These are phyloP conservation scores for Zosterops borbonicus DNA, from an alignment of 2,113 vertebrate genomes.

Conservation along the genomic window DNA sequence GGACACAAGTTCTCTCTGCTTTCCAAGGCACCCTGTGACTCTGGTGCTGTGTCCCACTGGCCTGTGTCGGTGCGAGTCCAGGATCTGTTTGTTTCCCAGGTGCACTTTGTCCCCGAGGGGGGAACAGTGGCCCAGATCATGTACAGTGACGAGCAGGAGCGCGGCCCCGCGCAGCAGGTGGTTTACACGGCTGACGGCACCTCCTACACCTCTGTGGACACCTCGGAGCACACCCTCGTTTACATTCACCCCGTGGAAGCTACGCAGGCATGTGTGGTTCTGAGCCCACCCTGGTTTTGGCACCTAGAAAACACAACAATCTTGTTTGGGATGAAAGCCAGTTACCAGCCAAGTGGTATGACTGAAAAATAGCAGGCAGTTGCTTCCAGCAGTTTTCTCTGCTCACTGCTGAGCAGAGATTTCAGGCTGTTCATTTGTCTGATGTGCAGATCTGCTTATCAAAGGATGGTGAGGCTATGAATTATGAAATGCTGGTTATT, in stretches of 20 bases:
- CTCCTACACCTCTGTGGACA: slow-evolving; percentile 94
- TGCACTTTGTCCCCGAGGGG: slow-evolving; percentile 89
- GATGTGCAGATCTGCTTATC: slow-evolving; percentile 13
- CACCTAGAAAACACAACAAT: not conserved
- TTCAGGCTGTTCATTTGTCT: not conserved
- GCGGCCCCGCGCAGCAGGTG: slow-evolving; percentile 85
- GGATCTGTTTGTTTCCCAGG: slow-evolving; percentile 71
- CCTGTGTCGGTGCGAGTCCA: not conserved
- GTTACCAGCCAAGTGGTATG: not conserved
- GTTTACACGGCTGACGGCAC: slow-evolving; percentile 91
- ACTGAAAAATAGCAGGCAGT: not conserved
- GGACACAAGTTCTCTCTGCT: not conserved
- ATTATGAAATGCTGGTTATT: not conserved
- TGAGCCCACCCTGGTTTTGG: not conserved
- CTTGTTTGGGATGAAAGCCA: not conserved
- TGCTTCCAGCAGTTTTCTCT: not conserved
- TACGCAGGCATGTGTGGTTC: slow-evolving; percentile 81
- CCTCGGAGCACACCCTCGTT: slow-evolving; percentile 93
- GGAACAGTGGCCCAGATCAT: slow-evolving; percentile 93
- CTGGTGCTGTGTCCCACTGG: not conserved
- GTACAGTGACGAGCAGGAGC: slow-evolving; percentile 90
- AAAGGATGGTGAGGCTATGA: not conserved
- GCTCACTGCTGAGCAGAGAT: not conserved
- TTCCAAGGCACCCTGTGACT: not conserved
- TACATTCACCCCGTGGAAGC: slow-evolving; percentile 97